Base-by-base conservation (phyloP, 2,888 invertebrate genomes). In the Agrochola macilenta region DNA sequence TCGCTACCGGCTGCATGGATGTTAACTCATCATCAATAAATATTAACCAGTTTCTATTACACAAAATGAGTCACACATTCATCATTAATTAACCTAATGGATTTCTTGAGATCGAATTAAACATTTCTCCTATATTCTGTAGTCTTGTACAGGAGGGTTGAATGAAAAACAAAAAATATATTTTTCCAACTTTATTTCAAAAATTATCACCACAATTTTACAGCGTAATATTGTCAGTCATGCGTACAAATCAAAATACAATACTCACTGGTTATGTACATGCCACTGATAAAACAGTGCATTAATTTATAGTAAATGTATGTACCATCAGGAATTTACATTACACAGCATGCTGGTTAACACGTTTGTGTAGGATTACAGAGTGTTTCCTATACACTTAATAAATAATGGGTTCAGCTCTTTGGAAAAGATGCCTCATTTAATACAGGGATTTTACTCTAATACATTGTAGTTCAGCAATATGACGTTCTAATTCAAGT, bases 201-300 rank as follows among this genome's bases (percentile, higher is more conserved):
- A 95, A 95, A 93, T 93, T 94, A 94, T 95, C 94, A 95, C 93
- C 94, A 94, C 93, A 95, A 94, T 93, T 95, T 94, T 90, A 91
- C 86, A 93, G 91, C 93, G 93, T 93, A 93, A 93, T 94, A 95
- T 95, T 94, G 93, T 95, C 94, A 93, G 94, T 94, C 92, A 88
- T 87, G 90, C 89, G 89, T 92, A 92, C 84, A 84, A 88, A 78
- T 83, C 76, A 82, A 85, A 85, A 86, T 86, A 82, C 83, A 87
- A 83, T 87, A 83, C 71, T 85, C 73, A 84, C 79, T 84, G 85
- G 81, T 85, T 86, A 83, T 84, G 82, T 88, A 85, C 82, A 82
- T 82, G 82, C 81, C 74, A 85, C 86, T 81, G 78, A 77, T 74
- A 74, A 58, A 71, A 78, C 79, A 87, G 79, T 75, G 75, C 76